Percentiles rank a stretch among this genome's conserved stretches.
Conservation (phyloP, 2,888 invertebrate species). For the Craniophora ligustri region DNA sequence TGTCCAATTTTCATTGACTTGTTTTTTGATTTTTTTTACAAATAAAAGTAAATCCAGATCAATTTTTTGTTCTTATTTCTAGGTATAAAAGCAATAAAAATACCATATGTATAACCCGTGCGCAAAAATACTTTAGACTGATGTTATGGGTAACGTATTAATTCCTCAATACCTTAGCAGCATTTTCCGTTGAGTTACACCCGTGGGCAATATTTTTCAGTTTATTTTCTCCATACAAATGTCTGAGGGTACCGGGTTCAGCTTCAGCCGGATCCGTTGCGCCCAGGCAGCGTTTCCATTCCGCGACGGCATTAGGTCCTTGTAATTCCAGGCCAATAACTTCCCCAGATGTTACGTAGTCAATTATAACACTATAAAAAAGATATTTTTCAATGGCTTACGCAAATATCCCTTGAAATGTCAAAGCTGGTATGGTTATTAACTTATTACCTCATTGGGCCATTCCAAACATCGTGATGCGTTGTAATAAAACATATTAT, state of each 20-base stretch:
- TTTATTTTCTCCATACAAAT: slow-evolving; percentile 90
- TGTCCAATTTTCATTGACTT: background rate
- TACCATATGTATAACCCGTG: background rate
- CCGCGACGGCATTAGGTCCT: slow-evolving; percentile 90
- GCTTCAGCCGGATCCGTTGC: slow-evolving; percentile 90
- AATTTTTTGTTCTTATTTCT: background rate
- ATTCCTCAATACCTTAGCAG: slow-evolving; percentile 74
- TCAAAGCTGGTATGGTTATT: too few species aligned
- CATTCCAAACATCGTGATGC: too few species aligned
- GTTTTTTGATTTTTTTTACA: background rate
- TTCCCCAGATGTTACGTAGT: slow-evolving; percentile 91
- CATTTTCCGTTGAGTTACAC: slow-evolving; percentile 89
- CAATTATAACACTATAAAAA: slow-evolving; percentile 87
- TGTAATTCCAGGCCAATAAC: slow-evolving; percentile 93
- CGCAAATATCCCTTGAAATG: too few species aligned
- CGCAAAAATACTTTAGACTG: too few species aligned
- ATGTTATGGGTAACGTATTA: too few species aligned
- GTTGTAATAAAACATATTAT: too few species aligned
- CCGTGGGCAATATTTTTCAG: slow-evolving; percentile 92
- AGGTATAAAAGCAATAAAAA: background rate
- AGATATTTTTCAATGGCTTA: background rate
- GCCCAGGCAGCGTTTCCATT: slow-evolving; percentile 90
- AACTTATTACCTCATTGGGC: too few species aligned
- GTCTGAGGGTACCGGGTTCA: slow-evolving; percentile 89
- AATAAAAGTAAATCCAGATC: background rate